Evolutionary conservation across 92 coral and sea anemone species (phyloP).

Genomic region (Blastomussa wellsi): DNA sequence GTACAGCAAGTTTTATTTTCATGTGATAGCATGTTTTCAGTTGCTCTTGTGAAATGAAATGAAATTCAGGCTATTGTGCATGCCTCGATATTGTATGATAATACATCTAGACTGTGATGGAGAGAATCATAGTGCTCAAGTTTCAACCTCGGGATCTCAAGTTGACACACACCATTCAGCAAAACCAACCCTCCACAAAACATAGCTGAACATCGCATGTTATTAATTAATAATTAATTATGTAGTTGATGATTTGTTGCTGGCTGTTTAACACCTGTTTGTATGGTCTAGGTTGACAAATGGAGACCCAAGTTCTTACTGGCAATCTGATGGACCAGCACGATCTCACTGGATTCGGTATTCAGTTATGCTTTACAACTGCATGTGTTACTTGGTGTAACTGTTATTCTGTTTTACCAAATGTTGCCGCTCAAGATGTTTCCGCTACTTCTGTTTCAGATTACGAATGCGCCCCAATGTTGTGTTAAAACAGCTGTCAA

Average conservation of each 20-base stretch:
- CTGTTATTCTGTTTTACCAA: no score
- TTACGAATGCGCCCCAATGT: slow-evolving; percentile 97
- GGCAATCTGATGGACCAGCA: slow-evolving; percentile 99
- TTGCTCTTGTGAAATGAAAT: not conserved
- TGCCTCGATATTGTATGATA: no score
- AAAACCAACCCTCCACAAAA: no score
- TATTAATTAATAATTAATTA: no score
- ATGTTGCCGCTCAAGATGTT: not conserved
- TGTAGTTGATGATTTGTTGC: not conserved
- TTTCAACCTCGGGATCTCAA: no score
- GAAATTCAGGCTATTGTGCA: not conserved
- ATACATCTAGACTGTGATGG: not conserved
- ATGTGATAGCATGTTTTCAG: not conserved
- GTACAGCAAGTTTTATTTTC: slow-evolving; percentile 19
- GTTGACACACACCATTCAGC: no score
- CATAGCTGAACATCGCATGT: no score
- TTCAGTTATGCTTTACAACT: not conserved
- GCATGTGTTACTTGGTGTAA: not conserved
- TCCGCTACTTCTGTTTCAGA: slow-evolving; percentile 31
- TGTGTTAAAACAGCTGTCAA: slow-evolving; percentile 91
- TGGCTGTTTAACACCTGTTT: not conserved
- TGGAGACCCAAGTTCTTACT: slow-evolving; percentile 92
- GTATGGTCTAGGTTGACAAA: slow-evolving; percentile 68
- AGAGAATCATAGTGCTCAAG: no score
- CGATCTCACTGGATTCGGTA: slow-evolving; percentile 99